These are phyloP conservation scores for Synergus itoensis DNA, from an alignment of 2,888 invertebrate genomes.

Conservation along the genomic window DNA sequence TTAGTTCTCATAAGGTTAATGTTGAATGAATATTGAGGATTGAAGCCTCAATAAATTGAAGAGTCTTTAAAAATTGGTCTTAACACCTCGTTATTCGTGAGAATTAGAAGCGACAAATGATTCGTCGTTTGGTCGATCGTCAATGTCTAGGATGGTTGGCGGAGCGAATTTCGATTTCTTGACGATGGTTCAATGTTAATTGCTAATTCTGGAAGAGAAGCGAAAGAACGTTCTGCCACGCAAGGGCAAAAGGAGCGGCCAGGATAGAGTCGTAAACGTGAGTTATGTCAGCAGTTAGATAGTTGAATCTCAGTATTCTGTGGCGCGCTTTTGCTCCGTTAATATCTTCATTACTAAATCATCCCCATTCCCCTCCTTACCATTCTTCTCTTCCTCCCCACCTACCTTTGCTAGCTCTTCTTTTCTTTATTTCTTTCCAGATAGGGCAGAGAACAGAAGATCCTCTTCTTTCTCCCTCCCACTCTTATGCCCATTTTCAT, in stretches of 20 bases:
- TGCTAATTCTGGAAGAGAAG: constrained; percentile 46
- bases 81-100: background rate
- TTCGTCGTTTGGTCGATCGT: constrained; percentile 34
- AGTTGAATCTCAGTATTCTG: constrained; percentile 77
- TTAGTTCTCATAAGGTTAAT: too few relatives aligned
- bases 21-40: background rate
- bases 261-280: constrained; percentile 75
- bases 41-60: background rate
- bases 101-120: constrained; percentile 19
- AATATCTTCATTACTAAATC: constrained; percentile 78
- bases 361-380: constrained; percentile 65
- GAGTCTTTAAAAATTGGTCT: background rate
- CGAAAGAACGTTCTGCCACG: constrained; percentile 57
- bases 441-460: constrained; percentile 54
- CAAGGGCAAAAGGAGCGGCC: constrained; percentile 62
- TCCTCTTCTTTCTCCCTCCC: constrained; percentile 55
- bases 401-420: constrained; percentile 40
- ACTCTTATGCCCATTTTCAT: constrained; percentile 60
- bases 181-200: constrained; percentile 40
- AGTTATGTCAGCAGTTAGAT: constrained; percentile 77
- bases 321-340: constrained; percentile 75
- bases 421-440: constrained; percentile 45
- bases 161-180: constrained; percentile 38
- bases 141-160: constrained; percentile 20
- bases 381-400: constrained; percentile 49